Conservation (phyloP, 2,797 vertebrate genomes). For the Fistularia commersonii region DNA sequence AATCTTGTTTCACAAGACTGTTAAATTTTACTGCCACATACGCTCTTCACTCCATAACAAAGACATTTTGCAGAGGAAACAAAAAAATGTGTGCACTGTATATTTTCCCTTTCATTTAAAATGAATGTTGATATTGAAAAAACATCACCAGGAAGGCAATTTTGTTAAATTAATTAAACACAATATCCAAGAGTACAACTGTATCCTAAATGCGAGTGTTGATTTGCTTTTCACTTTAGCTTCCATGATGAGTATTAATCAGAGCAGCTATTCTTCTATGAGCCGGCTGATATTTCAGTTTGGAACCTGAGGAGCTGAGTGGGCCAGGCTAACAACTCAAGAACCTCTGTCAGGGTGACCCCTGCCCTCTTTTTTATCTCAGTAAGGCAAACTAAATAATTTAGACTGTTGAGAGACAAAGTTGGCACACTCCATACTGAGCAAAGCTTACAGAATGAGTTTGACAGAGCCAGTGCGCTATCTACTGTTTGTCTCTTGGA, state of each 20-base stretch:
- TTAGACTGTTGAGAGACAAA: slow-evolving; percentile 15
- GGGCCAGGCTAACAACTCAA: neutral
- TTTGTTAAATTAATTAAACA: neutral
- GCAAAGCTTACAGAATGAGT: neutral
- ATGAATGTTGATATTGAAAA: too few relatives aligned
- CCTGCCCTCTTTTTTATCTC: slow-evolving; percentile 34
- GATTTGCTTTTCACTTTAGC: too few relatives aligned
- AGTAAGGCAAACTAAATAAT: slow-evolving; percentile 51
- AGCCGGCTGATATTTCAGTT: neutral
- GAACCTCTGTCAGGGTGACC: slow-evolving; percentile 5
- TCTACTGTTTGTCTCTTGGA: slow-evolving; percentile 30
- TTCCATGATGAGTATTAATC: too few relatives aligned
- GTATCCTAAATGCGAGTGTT: too few relatives aligned
- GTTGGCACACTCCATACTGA: slow-evolving; percentile 9
- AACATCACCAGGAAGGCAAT: too few relatives aligned
- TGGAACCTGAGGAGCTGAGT: slow-evolving; percentile 22
- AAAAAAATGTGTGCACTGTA: too few relatives aligned
- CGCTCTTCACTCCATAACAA: slow-evolving; percentile 14
- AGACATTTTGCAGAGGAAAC: too few relatives aligned
- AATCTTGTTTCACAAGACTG: slow-evolving; percentile 52
- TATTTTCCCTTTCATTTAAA: neutral
- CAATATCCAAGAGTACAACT: neutral
- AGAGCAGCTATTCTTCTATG: neutral
- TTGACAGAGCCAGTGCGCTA: slow-evolving; percentile 17
- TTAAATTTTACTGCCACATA: slow-evolving; percentile 48